Base-by-base conservation (phyloP, 1,140 invertebrate species). In the Hesperophylax magnus region DNA sequence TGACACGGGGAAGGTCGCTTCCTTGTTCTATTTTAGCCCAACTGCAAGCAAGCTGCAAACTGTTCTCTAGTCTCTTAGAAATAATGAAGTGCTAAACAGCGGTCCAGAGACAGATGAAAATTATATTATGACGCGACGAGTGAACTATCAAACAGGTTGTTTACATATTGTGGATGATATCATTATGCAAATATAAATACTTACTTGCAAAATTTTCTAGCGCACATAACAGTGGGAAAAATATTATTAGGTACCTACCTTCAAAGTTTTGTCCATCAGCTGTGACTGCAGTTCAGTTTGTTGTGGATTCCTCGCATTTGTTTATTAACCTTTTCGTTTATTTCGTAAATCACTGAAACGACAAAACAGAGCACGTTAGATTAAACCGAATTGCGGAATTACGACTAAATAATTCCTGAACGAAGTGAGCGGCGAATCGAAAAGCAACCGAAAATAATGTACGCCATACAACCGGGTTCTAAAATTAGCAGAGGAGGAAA, bases 401-500 rank as follows among this genome's bases (percentile, higher is more conserved):
- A 67, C 24, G 63, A 27, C 63, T 1, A 34, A 22, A 67, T 67
- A 17, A 61, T 61, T 71, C 22, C 53, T 5, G 34, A 65, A 24
- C 24, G 27, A 24, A 75, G 53, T 52, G 31, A 24, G 61, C 39
- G 60, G 74, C 60, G 61, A 5, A 69, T 65, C 72, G 22, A 47
- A 67, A 63, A 77, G 76, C 27, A 17, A 67, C 58, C 82, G 58
- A 74, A 83, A 80, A 83, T 83, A 83, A 81, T 80, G 77, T 83
- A 60, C 82, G 72, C 72, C 72, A 54, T 72, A 75, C 60, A 77
- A 56, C 61, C 71, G 71, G 56, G 47, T 53, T 78, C 82, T 83
- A 83, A 81, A 81, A 79, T 80, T 83, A 83, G 79, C 39, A 39
- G 69, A 80, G 76, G 75, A 80, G 79, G 82, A 83, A 83, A 83